These are phyloP conservation scores for Leuctra nigra DNA, from an alignment of 2,888 invertebrate genomes.

Conservation along the genomic window DNA sequence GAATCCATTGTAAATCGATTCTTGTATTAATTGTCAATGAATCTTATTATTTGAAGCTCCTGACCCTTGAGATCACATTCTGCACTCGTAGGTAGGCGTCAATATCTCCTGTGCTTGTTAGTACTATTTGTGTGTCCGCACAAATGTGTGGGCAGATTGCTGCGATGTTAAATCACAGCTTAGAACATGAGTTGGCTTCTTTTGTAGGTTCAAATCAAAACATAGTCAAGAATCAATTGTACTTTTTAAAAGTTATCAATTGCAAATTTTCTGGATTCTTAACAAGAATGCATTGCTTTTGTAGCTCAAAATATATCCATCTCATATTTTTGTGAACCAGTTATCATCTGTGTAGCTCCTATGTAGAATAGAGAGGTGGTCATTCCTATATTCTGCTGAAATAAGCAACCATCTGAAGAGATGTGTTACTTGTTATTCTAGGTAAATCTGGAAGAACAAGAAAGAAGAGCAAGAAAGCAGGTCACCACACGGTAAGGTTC, in stretches of 20 bases:
- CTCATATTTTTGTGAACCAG: not conserved
- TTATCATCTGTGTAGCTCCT: not conserved
- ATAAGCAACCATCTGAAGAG: not conserved
- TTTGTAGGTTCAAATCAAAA: too few species aligned
- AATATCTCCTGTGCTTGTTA: not conserved
- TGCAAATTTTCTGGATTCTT: not conserved
- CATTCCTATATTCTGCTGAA: not conserved
- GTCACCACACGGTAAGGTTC: slow-evolving; percentile 28
- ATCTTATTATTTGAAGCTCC: slow-evolving; percentile 25
- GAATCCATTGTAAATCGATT: slow-evolving; percentile 28
- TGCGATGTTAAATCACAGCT: too few species aligned
- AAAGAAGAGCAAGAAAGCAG: slow-evolving; percentile 32
- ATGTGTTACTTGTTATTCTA: slow-evolving; percentile 26
- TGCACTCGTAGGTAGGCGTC: slow-evolving; percentile 26
- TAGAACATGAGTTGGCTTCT: too few species aligned
- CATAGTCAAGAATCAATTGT: too few species aligned
- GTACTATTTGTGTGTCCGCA: not conserved
- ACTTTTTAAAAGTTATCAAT: not conserved
- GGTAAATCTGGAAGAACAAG: slow-evolving; percentile 32
- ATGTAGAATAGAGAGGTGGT: not conserved
- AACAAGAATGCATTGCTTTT: not conserved
- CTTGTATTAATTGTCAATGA: slow-evolving; percentile 24
- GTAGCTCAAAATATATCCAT: not conserved
- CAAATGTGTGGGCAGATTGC: not conserved
- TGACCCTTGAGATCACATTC: slow-evolving; percentile 28